Evolutionary conservation across 2,888 invertebrate species (phyloP), one percentile per base, ranked within the genome.

Genomic region (Andrena haemorrhoa): DNA sequence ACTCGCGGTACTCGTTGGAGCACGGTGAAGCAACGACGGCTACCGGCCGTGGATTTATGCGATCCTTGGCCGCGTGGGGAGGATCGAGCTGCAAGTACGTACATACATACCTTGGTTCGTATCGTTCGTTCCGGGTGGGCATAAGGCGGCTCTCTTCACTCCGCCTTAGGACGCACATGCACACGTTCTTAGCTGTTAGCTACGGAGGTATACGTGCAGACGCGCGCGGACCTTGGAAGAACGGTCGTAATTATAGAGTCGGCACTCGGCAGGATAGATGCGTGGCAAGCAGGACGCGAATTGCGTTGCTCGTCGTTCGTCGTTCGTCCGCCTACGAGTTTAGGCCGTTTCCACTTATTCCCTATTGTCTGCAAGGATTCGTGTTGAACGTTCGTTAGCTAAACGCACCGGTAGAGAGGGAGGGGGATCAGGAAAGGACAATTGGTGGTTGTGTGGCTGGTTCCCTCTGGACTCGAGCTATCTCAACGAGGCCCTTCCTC

Each of bases 201-300:
- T 41, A 41, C 5, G 41, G 16, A 41, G 41, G 41, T 41, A 41
- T 29, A 10, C 64, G n/a, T 47, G 41, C 65, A 56, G 12, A 49
- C 12, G n/a, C 63, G 47, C n/a, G 33, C 16, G 31, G 61, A 61
- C 61, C 12, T 49, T 31, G 29, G 31, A 49, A 85, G 83, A 87
- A 90, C 89, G 86, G 83, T 86, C 91, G 91, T 93, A 93, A 93
- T 93, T 93, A 91, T 90, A 91, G 90, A 90, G 80, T 33, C 41
- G 41, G 31, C 16, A 26, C 35, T 75, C 58, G 71, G 75, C 64
- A 90, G 89, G 91, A 92, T 92, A 90, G 92, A 93, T 91, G 91
- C 80, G 87, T 90, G 91, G 89, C 91, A 91, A 91, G 88, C 89
- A 88, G 88, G 75, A 58, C 33, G 69, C 31, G 47, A 49, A 78